Percentiles rank a stretch among this genome's conserved stretches.
Conservation (phyloP, 2,888 invertebrate species). For the Meghimatium bilineatum region DNA sequence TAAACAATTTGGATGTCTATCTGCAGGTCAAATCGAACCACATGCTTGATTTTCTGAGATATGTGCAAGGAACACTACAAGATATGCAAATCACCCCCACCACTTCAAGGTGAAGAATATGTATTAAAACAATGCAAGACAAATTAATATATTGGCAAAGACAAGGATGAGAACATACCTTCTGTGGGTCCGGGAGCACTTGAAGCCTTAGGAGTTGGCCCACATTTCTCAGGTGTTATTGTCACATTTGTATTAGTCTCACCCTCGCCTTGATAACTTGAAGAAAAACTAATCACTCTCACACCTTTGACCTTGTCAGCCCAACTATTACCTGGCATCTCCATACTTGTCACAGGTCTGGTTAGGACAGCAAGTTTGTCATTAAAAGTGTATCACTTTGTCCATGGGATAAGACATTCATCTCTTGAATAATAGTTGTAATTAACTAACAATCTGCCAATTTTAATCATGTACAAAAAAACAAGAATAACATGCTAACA, state of each 20-base stretch:
- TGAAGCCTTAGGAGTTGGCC: constrained; percentile 9
- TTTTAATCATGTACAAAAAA: neutral
- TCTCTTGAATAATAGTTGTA: too few species aligned
- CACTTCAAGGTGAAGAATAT: too few species aligned
- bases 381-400: too few species aligned
- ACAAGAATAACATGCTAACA: neutral
- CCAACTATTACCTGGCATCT: constrained; percentile 75
- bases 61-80: too few species aligned
- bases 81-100: too few species aligned
- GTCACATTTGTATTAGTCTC: neutral
- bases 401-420: too few species aligned
- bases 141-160: neutral
- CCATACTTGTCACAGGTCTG: constrained; percentile 11
- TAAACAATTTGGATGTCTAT: too few species aligned
- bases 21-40: too few species aligned
- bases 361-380: neutral
- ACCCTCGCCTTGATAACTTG: constrained; percentile 16
- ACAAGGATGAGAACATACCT: constrained; percentile 7
- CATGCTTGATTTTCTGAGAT: too few species aligned
- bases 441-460: neutral
- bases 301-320: constrained; percentile 78
- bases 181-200: constrained; percentile 17
- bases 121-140: too few species aligned
- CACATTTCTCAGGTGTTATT: neutral
- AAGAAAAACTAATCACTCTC: constrained; percentile 44